These are phyloP conservation scores for Coregonus suidteri DNA, from an alignment of 2,797 vertebrate genomes.

Conservation along the genomic window DNA sequence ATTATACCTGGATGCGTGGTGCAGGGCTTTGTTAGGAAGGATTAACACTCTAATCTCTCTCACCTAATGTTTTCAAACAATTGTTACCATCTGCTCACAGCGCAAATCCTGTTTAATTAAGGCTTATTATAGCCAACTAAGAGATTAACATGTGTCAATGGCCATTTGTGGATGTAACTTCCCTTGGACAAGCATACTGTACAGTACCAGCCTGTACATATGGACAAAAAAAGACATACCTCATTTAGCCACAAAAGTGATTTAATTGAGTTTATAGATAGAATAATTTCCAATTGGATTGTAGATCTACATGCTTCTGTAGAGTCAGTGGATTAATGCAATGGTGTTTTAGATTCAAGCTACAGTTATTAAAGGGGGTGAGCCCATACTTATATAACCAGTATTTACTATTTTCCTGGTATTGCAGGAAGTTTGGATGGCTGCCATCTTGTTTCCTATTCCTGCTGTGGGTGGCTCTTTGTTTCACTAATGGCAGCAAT, in stretches of 20 bases:
- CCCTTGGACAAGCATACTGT: slow-evolving; percentile 14
- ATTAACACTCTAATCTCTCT: slow-evolving; percentile 49
- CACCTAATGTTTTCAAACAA: slow-evolving; percentile 62
- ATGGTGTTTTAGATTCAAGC: slow-evolving; percentile 35
- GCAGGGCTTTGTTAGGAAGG: slow-evolving; percentile 21
- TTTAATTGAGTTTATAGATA: neutral
- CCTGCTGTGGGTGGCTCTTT: slow-evolving; percentile 38
- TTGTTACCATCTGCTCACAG: slow-evolving; percentile 58
- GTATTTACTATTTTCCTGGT: slow-evolving; percentile 60
- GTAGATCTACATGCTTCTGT: slow-evolving; percentile 14
- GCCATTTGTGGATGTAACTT: slow-evolving; percentile 25
- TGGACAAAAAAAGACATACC: neutral
- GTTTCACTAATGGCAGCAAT: slow-evolving; percentile 53
- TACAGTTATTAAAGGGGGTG: slow-evolving; percentile 44
- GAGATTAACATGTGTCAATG: slow-evolving; percentile 43
- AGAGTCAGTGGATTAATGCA: slow-evolving; percentile 37
- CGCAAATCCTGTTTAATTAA: slow-evolving; percentile 48
- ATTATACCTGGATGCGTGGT: slow-evolving; percentile 41
- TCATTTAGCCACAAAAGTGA: slow-evolving; percentile 9
- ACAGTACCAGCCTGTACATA: neutral
- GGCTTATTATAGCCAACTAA: slow-evolving; percentile 42
- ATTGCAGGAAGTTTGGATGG: slow-evolving; percentile 49
- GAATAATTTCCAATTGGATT: slow-evolving; percentile 28
- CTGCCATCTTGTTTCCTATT: slow-evolving; percentile 52
- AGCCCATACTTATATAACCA: slow-evolving; percentile 48